Percentiles rank a stretch among this genome's conserved stretches.
phyloP scores from a whole-genome alignment of 2,113 vertebrate genomes.

The Sebastes fasciatus region DNA sequence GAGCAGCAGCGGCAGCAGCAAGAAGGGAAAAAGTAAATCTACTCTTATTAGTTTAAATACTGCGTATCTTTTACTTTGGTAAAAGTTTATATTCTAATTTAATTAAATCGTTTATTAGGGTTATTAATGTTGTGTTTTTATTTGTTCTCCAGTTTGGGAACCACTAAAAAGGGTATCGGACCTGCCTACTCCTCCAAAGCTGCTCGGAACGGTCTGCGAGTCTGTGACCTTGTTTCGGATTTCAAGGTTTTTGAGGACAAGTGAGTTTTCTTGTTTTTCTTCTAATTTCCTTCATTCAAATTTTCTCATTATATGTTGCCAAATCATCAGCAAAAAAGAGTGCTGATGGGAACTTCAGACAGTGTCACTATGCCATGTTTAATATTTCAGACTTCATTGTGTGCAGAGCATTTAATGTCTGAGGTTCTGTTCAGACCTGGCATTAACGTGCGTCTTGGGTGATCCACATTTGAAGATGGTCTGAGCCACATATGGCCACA shows the following conservation, averaged over 20 bases:
- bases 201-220: slow-evolving; percentile 85
- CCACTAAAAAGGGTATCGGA: slow-evolving; percentile 89
- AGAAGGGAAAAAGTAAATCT: slow-evolving; percentile 85
- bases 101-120: background rate
- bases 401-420: background rate
- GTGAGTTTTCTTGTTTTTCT: slow-evolving; percentile 72
- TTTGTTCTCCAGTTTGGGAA: slow-evolving; percentile 82
- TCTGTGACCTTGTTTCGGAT: slow-evolving; percentile 87
- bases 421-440: background rate
- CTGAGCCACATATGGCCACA: no score
- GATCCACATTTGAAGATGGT: no score
- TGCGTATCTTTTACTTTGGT: background rate
- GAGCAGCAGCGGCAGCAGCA: slow-evolving; percentile 87
- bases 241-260: slow-evolving; percentile 86
- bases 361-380: background rate
- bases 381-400: background rate
- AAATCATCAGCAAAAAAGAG: background rate
- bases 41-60: background rate
- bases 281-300: background rate
- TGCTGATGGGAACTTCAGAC: no score
- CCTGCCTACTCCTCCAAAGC: slow-evolving; percentile 90
- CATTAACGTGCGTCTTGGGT: no score
- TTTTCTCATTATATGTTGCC: background rate
- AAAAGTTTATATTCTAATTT: background rate
- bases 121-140: background rate